Base-by-base conservation (phyloP, 2,113 vertebrate species). In the Etheostoma cragini region DNA sequence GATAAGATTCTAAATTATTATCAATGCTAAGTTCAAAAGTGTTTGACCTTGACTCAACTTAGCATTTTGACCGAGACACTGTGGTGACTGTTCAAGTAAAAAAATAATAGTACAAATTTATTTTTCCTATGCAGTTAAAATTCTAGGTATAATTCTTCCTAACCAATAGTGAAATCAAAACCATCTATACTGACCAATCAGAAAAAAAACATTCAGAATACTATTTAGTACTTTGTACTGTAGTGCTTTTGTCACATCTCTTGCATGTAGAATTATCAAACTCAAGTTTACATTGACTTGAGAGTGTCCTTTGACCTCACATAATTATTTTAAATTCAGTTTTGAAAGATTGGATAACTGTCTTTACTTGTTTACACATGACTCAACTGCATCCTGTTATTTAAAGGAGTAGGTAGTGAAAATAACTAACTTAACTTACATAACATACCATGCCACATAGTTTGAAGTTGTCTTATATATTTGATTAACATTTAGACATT, bases 1-100 rank as follows among this genome's bases (percentile, higher is more conserved):
- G 50, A 19, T 53, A 74, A 24, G 33, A 75, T 53, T 21, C 38
- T 42, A 24, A 62, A 60, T n/a, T 30, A 30, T 30, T 16, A 42
- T 26, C 45, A 22, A 63, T 26, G 10, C n/a, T 26, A 50, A 6
- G 33, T 63, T 62, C 12, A 38, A 13, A 53, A 53, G 33, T 53
- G 46, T 53, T 65, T 75, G 15, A 64, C n/a, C 33, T 14, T 60
- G 56, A 72, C 11, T 72, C 22, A 46, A 58, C 17, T 61, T 15
- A 30, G 7, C n/a, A 65, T 42, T 61, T 35, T 19, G 3, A 47
- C 42, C 50, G 21, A 5, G 35, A 56, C n/a, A 19, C 52, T 56
- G 52, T 56, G 15, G 17, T 58, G 56, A 61, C 38, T 26, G 14
- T 12, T 4, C 11, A 21, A 5, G n/a, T 42, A 21, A 6, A 6